Percentiles rank a stretch among this genome's conserved stretches.
phyloP scores from a whole-genome alignment of 2,113 vertebrate genomes.

The Amphiprion percula region DNA sequence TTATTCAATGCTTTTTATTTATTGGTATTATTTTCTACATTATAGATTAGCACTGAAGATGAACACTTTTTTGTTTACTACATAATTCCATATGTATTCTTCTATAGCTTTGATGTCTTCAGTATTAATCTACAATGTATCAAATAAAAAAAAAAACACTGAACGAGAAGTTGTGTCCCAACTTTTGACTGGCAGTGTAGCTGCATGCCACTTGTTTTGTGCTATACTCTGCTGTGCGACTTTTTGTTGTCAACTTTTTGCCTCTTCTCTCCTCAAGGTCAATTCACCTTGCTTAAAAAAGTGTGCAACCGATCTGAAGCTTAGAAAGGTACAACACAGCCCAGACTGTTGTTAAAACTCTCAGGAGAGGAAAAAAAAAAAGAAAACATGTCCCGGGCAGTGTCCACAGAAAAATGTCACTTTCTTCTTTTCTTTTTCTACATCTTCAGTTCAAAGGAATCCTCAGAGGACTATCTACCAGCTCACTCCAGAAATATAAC shows the following conservation, averaged over 20 bases:
- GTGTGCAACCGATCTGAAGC: background rate
- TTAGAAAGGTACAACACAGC: background rate
- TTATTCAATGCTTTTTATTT: too few relatives aligned
- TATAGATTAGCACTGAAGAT: too few relatives aligned
- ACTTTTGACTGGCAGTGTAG: too few relatives aligned
- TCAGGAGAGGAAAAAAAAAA: background rate
- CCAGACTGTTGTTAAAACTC: background rate
- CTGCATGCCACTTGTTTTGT: too few relatives aligned
- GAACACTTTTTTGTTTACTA: too few relatives aligned
- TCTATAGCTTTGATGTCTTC: too few relatives aligned
- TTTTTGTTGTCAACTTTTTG: background rate
- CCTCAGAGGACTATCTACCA: slow-evolving; percentile 17
- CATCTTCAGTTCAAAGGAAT: slow-evolving; percentile 13
- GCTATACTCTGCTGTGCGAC: too few relatives aligned
- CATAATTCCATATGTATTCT: too few relatives aligned
- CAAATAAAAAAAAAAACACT: too few relatives aligned
- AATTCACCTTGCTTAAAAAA: background rate
- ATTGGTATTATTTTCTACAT: too few relatives aligned
- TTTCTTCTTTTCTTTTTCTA: slow-evolving; percentile 2
- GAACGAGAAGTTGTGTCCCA: too few relatives aligned
- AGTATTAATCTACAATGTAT: too few relatives aligned
- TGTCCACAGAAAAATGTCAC: background rate
- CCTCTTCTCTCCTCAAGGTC: background rate
- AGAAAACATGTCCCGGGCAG: background rate
- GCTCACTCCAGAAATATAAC: slow-evolving; percentile 45